Evolutionary conservation across 2,888 invertebrate species (phyloP), one percentile per base, ranked within the genome.

Genomic region (Ecdyonurus torrentis): DNA sequence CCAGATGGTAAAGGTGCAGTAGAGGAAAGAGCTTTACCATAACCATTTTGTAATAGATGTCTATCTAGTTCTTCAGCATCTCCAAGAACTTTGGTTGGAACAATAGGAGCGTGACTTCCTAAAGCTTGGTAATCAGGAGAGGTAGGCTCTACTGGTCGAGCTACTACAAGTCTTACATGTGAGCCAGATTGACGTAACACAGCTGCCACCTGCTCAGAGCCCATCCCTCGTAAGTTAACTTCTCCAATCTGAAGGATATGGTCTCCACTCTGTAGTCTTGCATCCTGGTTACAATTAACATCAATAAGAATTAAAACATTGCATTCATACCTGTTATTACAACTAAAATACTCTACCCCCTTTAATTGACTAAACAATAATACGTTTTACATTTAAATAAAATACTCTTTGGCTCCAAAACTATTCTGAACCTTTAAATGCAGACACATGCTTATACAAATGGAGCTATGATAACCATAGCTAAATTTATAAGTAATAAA

Each of bases 201-300:
- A 20, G 93, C 87, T 23, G 97, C 97, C 69, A 97, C 96, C 77
- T 92, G 91, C 76, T 99, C 98, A 62, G 95, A 95, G 66, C 92
- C 92, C 83, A 97, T 92, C 65, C 98, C 97, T 62, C 95, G 86
- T 69, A 98, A 82, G 78, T 93, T 93, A 69, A 97, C 91, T 69
- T 95, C 90, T 59, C 91, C 91, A 70, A 92, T 91, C 78, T 98
- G 97, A 70, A 99, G 81, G 70, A 99, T 90, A 78, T 99, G 98
- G 77, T 99, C 99, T 7, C 98, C 98, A 76, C 95, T 91, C 76
- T 92, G 93, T 68, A 99, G 81, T 62, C 96, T 84, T 65, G 89
- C 91, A 79, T 99, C 97, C 91, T 94, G 75, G 0, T n/a, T n/a
- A n/a, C n/a, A n/a, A n/a, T n/a, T n/a, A n/a, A n/a, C n/a, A n/a